Percentiles rank a stretch among this genome's conserved stretches.
Conservation (phyloP, 2,113 vertebrate genomes). For the Xiphophorus hellerii region DNA sequence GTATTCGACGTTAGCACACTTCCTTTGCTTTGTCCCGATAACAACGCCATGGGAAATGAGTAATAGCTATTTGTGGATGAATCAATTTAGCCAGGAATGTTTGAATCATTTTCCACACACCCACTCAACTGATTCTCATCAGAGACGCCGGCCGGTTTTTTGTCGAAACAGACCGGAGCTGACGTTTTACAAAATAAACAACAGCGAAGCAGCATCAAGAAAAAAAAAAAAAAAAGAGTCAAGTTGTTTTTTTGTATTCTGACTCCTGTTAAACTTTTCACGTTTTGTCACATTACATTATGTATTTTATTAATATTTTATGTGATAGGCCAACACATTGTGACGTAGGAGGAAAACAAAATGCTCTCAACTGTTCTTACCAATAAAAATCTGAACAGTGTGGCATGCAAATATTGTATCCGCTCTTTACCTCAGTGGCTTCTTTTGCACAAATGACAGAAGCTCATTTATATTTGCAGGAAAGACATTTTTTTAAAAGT, state of each 20-base stretch:
- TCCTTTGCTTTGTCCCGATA: background rate
- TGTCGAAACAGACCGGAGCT: background rate
- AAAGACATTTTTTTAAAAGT: background rate
- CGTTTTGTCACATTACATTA: too few species aligned
- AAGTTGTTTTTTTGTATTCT: background rate
- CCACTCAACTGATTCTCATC: slow-evolving; percentile 9
- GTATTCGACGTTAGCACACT: background rate
- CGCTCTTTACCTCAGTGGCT: too few species aligned
- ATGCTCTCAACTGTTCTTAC: too few species aligned
- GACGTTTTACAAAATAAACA: slow-evolving; percentile 8
- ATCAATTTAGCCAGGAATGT: background rate
- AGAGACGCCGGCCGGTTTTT: slow-evolving; percentile 1
- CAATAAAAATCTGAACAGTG: too few species aligned
- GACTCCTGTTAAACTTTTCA: too few species aligned
- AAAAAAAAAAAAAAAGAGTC: slow-evolving; percentile 2
- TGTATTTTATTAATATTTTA: too few species aligned
- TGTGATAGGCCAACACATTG: too few species aligned
- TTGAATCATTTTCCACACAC: slow-evolving; percentile 7
- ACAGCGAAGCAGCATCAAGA: slow-evolving; percentile 16
- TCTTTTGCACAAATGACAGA: too few species aligned
- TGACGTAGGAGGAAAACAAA: too few species aligned
- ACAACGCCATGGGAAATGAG: slow-evolving; percentile 30
- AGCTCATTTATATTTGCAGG: background rate
- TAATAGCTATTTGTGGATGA: slow-evolving; percentile 19
- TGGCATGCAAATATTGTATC: too few species aligned